These are phyloP conservation scores for Drosophila miranda DNA, from an alignment of 1,140 invertebrate genomes.

Conservation along the genomic window DNA sequence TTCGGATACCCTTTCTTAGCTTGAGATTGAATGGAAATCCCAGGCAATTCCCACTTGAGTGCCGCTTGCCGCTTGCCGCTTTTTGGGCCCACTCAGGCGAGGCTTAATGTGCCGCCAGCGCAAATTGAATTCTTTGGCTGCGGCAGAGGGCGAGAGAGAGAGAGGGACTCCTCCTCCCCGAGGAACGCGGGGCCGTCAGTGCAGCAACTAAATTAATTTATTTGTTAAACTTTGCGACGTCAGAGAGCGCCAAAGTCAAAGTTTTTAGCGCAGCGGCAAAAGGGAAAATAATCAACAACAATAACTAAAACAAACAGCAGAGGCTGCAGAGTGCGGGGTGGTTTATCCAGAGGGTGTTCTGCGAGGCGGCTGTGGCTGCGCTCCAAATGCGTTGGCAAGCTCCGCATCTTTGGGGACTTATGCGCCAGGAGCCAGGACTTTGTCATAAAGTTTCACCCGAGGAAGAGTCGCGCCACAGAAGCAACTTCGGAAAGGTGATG, in stretches of 20 bases:
- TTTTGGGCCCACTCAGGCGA: constrained; percentile 14
- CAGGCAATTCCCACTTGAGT: too few species aligned
- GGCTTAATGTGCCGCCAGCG: constrained; percentile 47
- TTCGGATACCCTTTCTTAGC: too few species aligned
- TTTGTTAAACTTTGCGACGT: constrained; percentile 73
- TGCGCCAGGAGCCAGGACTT: constrained; percentile 51
- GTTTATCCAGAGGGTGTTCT: constrained; percentile 2
- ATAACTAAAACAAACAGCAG: constrained; percentile 44
- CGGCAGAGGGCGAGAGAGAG: constrained; percentile 8
- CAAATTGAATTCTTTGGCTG: constrained; percentile 63
- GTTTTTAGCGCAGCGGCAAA: constrained; percentile 40
- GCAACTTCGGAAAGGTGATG: background rate
- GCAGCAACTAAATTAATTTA: constrained; percentile 74
- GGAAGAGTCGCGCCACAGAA: constrained; percentile 12
- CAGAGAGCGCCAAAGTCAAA: constrained; percentile 55
- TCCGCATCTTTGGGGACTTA: constrained; percentile 52
- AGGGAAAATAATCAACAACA: constrained; percentile 44
- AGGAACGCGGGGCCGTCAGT: constrained; percentile 10
- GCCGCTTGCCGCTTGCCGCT: background rate
- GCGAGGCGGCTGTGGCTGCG: constrained; percentile 14
- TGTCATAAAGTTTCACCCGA: constrained; percentile 45
- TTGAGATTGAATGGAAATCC: too few species aligned
- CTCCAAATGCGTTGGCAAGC: constrained; percentile 30
- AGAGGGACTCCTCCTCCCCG: constrained; percentile 1
- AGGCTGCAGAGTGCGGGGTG: background rate